Percentiles rank a stretch among this genome's conserved stretches.
Conservation (phyloP, 2,888 invertebrate genomes). For the Odontocerum albicorne region DNA sequence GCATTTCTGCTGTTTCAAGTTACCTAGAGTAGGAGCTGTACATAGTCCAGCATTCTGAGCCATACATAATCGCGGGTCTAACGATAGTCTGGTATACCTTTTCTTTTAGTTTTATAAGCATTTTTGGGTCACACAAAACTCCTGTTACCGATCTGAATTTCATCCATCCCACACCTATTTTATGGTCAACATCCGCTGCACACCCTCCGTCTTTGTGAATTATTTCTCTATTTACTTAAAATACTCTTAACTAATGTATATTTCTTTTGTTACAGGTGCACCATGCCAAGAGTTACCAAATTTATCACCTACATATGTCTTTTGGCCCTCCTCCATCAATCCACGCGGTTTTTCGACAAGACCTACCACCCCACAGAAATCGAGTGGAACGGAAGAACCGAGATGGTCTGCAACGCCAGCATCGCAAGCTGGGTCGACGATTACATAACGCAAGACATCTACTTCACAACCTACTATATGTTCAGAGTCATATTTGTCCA, state of each 20-base stretch:
- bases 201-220: background rate
- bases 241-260: no score
- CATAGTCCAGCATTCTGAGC: no score
- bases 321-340: constrained; percentile 79
- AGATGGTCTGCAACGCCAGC: constrained; percentile 64
- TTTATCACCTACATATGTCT: constrained; percentile 78
- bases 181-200: no score
- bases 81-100: no score
- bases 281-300: constrained; percentile 72
- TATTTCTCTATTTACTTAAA: background rate
- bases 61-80: no score
- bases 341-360: constrained; percentile 80
- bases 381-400: constrained; percentile 69
- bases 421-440: constrained; percentile 72
- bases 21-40: no score
- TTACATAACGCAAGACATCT: constrained; percentile 69
- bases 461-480: constrained; percentile 80
- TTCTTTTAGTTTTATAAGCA: no score
- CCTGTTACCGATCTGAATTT: no score
- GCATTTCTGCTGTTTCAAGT: no score
- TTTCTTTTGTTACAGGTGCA: constrained; percentile 53
- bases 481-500: constrained; percentile 93
- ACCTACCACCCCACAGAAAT: constrained; percentile 62
- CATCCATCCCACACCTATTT: no score
- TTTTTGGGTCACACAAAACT: no score